Evolutionary conservation across 2,113 vertebrate species (phyloP).

Genomic region (Gadus macrocephalus): DNA sequence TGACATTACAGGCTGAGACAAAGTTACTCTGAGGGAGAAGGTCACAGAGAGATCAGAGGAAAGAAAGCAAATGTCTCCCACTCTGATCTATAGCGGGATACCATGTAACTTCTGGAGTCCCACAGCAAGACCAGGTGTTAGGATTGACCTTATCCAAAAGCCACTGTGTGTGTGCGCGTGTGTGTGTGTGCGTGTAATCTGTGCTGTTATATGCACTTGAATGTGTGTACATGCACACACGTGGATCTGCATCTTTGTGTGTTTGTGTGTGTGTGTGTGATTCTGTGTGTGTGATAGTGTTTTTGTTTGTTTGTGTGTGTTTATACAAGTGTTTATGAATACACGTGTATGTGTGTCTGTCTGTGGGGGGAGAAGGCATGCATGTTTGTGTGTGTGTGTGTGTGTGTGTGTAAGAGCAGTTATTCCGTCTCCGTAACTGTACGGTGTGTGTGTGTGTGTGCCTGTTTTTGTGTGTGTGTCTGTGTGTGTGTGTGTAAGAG

Average conservation of each 20-base stretch:
- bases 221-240: no score
- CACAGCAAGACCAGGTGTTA: constrained; percentile 65
- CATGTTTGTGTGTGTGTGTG: not conserved
- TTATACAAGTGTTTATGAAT: not conserved
- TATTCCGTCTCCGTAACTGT: constrained; percentile 69
- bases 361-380: no score
- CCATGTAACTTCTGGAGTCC: constrained; percentile 48
- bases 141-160: constrained; percentile 67
- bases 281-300: constrained; percentile 14
- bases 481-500: constrained; percentile 61
- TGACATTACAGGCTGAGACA: constrained; percentile 21
- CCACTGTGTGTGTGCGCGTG: not conserved
- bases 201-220: no score
- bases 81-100: constrained; percentile 38
- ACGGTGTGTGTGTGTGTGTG: constrained; percentile 60
- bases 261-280: not conserved
- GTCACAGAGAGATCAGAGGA: not conserved
- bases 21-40: not conserved
- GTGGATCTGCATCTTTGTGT: no score
- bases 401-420: constrained; percentile 68
- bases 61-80: constrained; percentile 22
- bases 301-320: not conserved
- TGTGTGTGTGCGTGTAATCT: not conserved
- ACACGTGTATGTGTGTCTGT: not conserved
- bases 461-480: constrained; percentile 29